These are phyloP conservation scores for Ascidia mentula DNA, from an alignment of 23 tunicate species.

Conservation along the genomic window DNA sequence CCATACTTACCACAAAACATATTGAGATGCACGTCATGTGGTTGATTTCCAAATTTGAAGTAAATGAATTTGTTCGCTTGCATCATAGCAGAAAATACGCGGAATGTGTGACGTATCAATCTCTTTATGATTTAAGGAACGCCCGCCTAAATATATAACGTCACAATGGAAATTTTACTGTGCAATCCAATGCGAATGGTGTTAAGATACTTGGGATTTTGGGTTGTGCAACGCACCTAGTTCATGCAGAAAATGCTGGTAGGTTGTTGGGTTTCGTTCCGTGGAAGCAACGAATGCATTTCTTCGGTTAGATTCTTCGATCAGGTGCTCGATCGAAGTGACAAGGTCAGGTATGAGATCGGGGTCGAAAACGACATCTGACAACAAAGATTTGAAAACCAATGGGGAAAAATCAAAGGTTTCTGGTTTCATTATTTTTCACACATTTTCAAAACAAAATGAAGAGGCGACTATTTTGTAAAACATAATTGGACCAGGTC, in stretches of 20 bases:
- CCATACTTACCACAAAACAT: background rate
- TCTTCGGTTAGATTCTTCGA: background rate
- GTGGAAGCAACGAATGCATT: background rate
- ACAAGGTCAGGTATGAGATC: background rate
- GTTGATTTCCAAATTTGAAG: background rate
- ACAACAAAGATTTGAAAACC: background rate
- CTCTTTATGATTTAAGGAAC: background rate
- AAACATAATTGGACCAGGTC: no score
- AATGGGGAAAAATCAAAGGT: no score
- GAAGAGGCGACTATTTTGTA: no score
- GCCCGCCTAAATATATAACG: no score
- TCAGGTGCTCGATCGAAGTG: background rate
- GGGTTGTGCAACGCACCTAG: no score
- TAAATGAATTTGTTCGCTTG: background rate
- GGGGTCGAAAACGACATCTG: slow-evolving; percentile 7
- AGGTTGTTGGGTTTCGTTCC: background rate
- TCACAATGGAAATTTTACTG: no score
- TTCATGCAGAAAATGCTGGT: background rate
- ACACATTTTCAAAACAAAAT: no score
- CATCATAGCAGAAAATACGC: background rate
- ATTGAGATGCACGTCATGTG: background rate
- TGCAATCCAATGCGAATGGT: no score
- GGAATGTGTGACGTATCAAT: background rate
- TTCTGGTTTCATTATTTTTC: no score
- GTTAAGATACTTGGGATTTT: no score